A percentile compares a stretch with the other conserved stretches of the same genome.
phyloP scores from a whole-genome alignment of 1,140 invertebrate genomes.

The Dreissena polymorpha region DNA sequence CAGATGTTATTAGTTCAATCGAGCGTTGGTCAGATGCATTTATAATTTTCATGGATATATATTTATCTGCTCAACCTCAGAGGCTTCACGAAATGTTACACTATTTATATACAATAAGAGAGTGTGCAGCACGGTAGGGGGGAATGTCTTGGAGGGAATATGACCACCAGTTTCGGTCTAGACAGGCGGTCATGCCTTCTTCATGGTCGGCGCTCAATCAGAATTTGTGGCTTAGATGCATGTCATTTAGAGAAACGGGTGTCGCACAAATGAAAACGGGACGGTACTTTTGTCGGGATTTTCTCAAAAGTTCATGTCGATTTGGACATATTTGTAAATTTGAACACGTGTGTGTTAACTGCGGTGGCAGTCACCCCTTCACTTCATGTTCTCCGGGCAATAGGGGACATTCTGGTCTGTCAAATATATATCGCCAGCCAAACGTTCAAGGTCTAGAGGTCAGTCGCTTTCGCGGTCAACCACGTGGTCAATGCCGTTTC shows the following conservation, averaged over 20 bases:
- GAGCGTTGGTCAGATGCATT: conserved; percentile 9
- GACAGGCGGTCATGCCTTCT: neutral
- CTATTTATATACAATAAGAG: neutral
- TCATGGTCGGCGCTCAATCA: conserved; percentile 1
- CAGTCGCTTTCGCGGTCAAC: neutral
- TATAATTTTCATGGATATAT: neutral
- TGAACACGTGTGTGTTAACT: neutral
- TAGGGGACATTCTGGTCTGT: neutral
- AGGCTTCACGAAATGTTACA: neutral
- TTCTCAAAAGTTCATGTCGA: no score
- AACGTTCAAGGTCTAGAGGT: neutral
- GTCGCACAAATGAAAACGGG: no score
- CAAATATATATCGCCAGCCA: no score
- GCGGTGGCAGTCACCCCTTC: neutral
- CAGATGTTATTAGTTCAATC: neutral
- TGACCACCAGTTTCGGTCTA: conserved; percentile 10
- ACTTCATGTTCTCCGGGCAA: neutral
- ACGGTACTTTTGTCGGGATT: no score
- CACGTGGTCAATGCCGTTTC: neutral
- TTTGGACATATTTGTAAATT: neutral
- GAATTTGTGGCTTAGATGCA: neutral
- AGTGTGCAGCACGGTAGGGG: conserved; percentile 5
- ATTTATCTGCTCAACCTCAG: neutral
- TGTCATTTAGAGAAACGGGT: neutral
- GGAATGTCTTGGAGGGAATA: conserved; percentile 6